Evolutionary conservation across 1,140 invertebrate genomes (phyloP), one percentile per base, ranked within the genome.

Genomic region (Orussus abietinus): DNA sequence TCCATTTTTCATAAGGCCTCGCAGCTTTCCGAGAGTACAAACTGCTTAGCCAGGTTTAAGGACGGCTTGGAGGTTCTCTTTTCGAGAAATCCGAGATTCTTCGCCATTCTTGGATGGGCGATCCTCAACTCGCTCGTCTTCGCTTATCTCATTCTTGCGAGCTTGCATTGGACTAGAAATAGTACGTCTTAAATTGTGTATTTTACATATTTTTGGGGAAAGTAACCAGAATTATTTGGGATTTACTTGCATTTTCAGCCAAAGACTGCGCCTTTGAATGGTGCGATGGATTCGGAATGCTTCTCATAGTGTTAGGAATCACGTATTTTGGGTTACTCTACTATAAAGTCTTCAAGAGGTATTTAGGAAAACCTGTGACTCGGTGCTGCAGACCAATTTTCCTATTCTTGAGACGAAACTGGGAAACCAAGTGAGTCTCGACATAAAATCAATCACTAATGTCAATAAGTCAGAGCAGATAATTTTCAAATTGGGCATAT

Each of bases 211-310:
- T 25, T 6, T 18, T 7, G 4, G 1, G 5, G 2, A 9, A 2
- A 33, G 5, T 17, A 10, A 15, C 9, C 1, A 15, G 17, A 35
- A 26, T 28, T 35, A 15, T 38, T 10, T n/a, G n/a, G n/a, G n/a
- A n/a, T n/a, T 29, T 44, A 26, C 42, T 37, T 53, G 48, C 29
- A 30, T 44, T 64, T 64, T 43, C 21, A 71, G 68, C 49, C 43
- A 31, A 9, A 9, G 20, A 57, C 35, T 53, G 45, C 32, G 45
- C 59, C 3, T 49, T 63, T 1, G 52, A 69, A 39, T 85, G 78
- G 50, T 88, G 86, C 51, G 48, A 79, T 37, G 88, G 88, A 1
- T 83, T 13, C 20, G 85, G 86, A 30, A 78, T 88, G 58, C 66
- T 92, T 1, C 62, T 89, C 6, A 75, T 90, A 7, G 51, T 91